These are phyloP conservation scores for Gambusia holbrooki DNA, from an alignment of 2,113 vertebrate genomes.

Conservation along the genomic window DNA sequence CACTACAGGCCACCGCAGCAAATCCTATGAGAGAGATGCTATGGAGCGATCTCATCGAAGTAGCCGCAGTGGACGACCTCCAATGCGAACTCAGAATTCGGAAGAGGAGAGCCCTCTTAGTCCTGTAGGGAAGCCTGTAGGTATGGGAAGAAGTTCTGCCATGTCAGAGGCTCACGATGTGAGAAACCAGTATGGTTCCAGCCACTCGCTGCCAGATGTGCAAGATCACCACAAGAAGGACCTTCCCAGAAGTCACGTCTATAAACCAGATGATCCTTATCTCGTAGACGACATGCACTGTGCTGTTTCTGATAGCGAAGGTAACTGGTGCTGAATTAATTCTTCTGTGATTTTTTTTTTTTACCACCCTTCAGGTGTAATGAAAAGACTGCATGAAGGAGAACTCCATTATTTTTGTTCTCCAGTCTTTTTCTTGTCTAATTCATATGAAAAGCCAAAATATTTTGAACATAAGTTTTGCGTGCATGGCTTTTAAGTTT, in stretches of 20 bases:
- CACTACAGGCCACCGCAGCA: slow-evolving; percentile 85
- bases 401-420: slow-evolving; percentile 36
- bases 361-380: slow-evolving; percentile 27
- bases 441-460: slow-evolving; percentile 62
- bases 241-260: slow-evolving; percentile 91
- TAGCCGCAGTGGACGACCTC: slow-evolving; percentile 84
- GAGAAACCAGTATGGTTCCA: slow-evolving; percentile 95
- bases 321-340: slow-evolving; percentile 92
- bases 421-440: slow-evolving; percentile 39
- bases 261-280: slow-evolving; percentile 97
- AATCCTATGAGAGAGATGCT: slow-evolving; percentile 92
- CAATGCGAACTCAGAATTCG: slow-evolving; percentile 89
- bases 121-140: slow-evolving; percentile 88
- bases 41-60: slow-evolving; percentile 89
- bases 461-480: slow-evolving; percentile 66
- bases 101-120: slow-evolving; percentile 97
- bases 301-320: slow-evolving; percentile 99
- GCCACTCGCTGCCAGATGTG: slow-evolving; percentile 98
- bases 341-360: slow-evolving; percentile 45
- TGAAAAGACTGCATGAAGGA: slow-evolving; percentile 73
- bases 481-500: slow-evolving; percentile 49
- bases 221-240: slow-evolving; percentile 97
- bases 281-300: slow-evolving; percentile 96
- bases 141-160: slow-evolving; percentile 82
- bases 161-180: slow-evolving; percentile 86